Conservation (phyloP, 1,140 invertebrate species). For the Drosophila fuyamai region DNA sequence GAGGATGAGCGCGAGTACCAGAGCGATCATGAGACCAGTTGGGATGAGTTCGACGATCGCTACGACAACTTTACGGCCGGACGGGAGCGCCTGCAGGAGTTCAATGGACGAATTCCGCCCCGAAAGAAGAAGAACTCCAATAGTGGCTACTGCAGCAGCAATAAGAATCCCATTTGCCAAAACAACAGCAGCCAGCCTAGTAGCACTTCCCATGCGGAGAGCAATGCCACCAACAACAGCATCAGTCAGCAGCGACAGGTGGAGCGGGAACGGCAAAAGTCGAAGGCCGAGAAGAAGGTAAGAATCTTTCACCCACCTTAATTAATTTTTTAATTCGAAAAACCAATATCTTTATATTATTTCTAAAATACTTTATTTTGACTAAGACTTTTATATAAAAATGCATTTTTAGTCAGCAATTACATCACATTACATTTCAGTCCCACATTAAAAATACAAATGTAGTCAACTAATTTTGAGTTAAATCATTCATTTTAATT, state of each 20-base stretch:
- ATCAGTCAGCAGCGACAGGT: slow-evolving; percentile 26
- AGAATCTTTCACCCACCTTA: neutral
- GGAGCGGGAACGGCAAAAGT: slow-evolving; percentile 29
- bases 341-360: too few species aligned
- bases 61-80: slow-evolving; percentile 80
- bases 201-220: slow-evolving; percentile 29
- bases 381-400: too few species aligned
- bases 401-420: too few species aligned
- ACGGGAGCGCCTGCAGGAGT: slow-evolving; percentile 82
- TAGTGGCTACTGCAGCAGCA: slow-evolving; percentile 24
- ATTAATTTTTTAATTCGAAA: neutral
- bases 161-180: slow-evolving; percentile 28
- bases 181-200: slow-evolving; percentile 13
- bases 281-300: slow-evolving; percentile 57
- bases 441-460: too few species aligned
- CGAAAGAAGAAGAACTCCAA: slow-evolving; percentile 81
- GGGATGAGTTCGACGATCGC: slow-evolving; percentile 84
- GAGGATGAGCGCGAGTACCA: slow-evolving; percentile 83
- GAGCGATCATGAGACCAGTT: slow-evolving; percentile 83
- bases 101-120: slow-evolving; percentile 82
- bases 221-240: slow-evolving; percentile 29
- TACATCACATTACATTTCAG: too few species aligned
- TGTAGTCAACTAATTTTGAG: too few species aligned
- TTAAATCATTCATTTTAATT: too few species aligned
- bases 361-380: too few species aligned